Conservation (phyloP, 92 coral and sea anemone genomes). For the Paragorgia papillata region DNA sequence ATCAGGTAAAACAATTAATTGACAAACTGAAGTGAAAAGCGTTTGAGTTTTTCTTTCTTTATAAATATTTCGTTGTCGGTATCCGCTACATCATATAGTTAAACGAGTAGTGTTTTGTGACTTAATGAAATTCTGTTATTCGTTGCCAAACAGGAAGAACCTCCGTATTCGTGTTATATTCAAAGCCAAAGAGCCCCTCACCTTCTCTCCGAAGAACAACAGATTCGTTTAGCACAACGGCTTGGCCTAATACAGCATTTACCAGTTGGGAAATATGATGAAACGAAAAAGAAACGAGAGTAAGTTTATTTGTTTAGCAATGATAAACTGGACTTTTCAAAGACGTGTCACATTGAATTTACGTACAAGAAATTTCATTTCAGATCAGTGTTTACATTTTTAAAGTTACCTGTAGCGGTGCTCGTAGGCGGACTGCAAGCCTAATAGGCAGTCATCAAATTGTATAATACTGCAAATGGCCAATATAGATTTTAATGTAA, state of each 20-base stretch:
- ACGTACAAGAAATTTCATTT: not conserved
- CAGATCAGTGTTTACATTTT: no score
- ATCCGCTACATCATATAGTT: not conserved
- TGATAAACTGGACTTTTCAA: not conserved
- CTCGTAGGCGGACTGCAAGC: no score
- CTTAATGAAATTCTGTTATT: not conserved
- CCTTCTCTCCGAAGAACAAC: conserved; percentile 95
- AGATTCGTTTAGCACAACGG: conserved; percentile 97
- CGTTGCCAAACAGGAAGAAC: conserved; percentile 75
- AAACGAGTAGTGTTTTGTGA: not conserved
- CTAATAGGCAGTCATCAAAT: no score
- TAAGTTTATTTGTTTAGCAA: conserved; percentile 55
- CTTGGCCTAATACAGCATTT: conserved; percentile 95
- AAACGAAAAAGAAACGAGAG: conserved; percentile 93
- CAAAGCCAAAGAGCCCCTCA: conserved; percentile 99
- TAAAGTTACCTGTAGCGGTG: no score
- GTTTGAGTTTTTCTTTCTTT: not conserved
- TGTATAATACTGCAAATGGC: not conserved
- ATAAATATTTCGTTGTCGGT: not conserved
- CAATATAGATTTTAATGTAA: not conserved
- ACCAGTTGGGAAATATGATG: conserved; percentile 95
- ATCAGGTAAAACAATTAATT: conserved; percentile 66
- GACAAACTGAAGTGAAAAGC: conserved; percentile 7
- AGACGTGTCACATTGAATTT: not conserved
- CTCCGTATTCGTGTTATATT: conserved; percentile 82